A percentile compares a stretch with the other conserved stretches of the same genome.
These are phyloP conservation scores for Falco naumanni DNA, from an alignment of 2,797 vertebrate species.

Conservation along the genomic window DNA sequence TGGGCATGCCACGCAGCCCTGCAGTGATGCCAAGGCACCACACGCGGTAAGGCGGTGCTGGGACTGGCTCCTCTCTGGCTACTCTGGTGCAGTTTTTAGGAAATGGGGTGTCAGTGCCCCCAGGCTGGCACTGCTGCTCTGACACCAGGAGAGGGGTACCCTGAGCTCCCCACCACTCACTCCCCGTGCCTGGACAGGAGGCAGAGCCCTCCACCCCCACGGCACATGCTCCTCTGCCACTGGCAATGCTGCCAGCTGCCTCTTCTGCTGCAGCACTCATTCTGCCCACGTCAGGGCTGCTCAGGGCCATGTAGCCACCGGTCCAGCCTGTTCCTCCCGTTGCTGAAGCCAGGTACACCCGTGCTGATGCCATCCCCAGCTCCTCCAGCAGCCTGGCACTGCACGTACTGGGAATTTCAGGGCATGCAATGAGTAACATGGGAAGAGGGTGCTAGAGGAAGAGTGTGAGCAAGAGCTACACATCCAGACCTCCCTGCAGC, in stretches of 20 bases:
- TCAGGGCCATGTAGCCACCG: neutral
- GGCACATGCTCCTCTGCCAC: neutral
- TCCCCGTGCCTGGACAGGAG: neutral
- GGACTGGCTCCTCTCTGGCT: neutral
- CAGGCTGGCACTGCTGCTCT: neutral
- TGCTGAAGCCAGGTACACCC: fast-evolving
- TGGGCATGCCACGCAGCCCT: fast-evolving
- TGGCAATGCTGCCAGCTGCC: fast-evolving
- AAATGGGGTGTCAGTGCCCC: neutral
- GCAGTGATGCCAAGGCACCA: neutral
- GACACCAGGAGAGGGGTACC: neutral
- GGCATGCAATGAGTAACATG: neutral
- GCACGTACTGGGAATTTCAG: neutral
- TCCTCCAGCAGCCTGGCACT: neutral
- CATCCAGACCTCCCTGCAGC: neutral
- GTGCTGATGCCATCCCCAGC: fast-evolving
- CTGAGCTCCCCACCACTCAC: neutral
- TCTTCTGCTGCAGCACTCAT: neutral
- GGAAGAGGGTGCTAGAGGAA: neutral
- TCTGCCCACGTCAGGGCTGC: neutral
- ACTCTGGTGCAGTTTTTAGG: neutral
- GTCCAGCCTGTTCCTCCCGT: neutral
- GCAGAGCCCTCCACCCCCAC: neutral
- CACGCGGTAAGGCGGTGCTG: fast-evolving
- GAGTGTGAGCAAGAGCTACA: neutral